Percentiles rank a stretch among this genome's conserved stretches.
Conservation (phyloP, 1,140 invertebrate species). For the Pomacea maculata region DNA sequence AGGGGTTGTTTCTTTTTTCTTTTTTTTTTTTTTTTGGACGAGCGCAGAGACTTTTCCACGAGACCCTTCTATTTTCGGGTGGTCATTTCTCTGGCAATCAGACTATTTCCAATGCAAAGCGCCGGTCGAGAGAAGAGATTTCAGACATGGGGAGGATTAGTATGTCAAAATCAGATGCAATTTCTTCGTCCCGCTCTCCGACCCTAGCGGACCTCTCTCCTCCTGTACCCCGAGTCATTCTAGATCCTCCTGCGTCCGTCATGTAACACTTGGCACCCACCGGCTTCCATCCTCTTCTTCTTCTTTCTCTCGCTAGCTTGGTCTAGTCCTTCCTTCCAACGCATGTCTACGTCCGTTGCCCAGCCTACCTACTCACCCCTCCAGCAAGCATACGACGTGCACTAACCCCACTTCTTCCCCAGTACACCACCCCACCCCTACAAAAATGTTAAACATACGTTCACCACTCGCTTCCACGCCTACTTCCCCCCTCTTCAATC, state of each 20-base stretch:
- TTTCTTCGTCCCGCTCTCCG: background rate
- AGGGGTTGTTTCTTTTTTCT: too few relatives aligned
- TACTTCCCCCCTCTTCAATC: background rate
- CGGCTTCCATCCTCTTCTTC: background rate
- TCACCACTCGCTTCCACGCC: background rate
- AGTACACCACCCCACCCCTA: too few relatives aligned
- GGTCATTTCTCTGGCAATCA: too few relatives aligned
- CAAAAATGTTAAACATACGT: too few relatives aligned
- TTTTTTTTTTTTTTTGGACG: too few relatives aligned
- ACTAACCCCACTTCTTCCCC: too few relatives aligned
- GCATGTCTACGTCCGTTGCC: background rate
- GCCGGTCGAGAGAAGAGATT: too few relatives aligned
- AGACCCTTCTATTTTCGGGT: too few relatives aligned
- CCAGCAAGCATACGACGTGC: too few relatives aligned
- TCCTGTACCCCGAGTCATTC: background rate
- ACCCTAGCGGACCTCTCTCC: background rate
- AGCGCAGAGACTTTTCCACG: too few relatives aligned
- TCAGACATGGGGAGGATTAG: background rate
- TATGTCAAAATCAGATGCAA: conserved; percentile 14
- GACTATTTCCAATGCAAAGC: too few relatives aligned
- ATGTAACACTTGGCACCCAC: background rate
- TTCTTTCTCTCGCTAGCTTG: background rate
- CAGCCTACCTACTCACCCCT: too few relatives aligned
- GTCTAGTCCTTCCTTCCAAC: background rate
- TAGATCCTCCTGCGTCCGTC: background rate